Conservation (phyloP, 2,797 vertebrate species). For the Cyclura pinguis region DNA sequence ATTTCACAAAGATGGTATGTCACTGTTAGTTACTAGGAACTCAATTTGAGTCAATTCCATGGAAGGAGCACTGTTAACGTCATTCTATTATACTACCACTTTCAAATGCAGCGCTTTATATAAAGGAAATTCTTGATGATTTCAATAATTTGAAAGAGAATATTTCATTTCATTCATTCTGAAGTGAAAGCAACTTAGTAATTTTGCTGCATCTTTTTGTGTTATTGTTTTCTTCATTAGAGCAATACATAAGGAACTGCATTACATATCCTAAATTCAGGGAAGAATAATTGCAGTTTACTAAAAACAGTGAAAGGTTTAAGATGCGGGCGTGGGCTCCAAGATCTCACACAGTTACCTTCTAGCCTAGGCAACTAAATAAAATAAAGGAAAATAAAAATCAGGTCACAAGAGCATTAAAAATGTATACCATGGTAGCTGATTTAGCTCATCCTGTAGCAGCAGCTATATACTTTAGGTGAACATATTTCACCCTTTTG, state of each 20-base stretch:
- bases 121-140: background rate
- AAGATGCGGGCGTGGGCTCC: background rate
- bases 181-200: background rate
- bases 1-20: background rate
- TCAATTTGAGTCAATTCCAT: background rate
- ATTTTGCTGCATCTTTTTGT: background rate
- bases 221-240: background rate
- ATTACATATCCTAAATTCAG: background rate
- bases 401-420: conserved; percentile 12
- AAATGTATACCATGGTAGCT: background rate
- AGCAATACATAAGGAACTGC: background rate
- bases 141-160: conserved; percentile 2
- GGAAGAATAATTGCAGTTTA: background rate
- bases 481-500: background rate
- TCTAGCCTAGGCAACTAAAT: background rate
- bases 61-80: background rate
- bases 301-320: background rate
- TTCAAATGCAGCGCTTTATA: background rate
- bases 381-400: conserved; percentile 3
- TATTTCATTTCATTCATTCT: background rate
- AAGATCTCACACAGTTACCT: background rate
- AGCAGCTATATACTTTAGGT: background rate
- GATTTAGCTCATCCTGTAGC: background rate
- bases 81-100: too few species aligned
- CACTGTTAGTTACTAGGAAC: too few species aligned